phyloP scores from a whole-genome alignment of 2,113 vertebrate species.

The Progne subis region DNA sequence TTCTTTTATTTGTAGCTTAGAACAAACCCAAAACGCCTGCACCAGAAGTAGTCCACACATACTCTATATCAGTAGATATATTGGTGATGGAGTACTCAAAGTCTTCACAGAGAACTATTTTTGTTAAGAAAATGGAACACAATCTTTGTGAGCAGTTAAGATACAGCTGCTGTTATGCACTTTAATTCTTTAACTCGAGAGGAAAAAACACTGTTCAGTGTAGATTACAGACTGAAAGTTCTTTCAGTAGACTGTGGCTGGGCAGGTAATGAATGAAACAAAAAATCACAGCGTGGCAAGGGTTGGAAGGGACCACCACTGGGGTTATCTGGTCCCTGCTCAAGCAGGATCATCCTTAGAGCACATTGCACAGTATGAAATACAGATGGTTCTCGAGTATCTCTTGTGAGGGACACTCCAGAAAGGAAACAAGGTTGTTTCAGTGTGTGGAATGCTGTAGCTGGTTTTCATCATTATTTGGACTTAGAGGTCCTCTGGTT shows the following conservation, averaged over 20 bases:
- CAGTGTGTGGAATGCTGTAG: background rate
- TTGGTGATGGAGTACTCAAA: background rate
- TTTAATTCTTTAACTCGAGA: background rate
- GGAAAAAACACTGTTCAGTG: background rate
- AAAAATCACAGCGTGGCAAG: background rate
- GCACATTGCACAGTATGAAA: background rate
- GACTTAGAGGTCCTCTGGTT: background rate
- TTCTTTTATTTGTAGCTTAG: background rate
- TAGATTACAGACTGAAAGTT: background rate
- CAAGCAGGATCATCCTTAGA: background rate
- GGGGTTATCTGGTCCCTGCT: background rate
- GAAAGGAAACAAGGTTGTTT: background rate
- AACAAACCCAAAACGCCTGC: background rate
- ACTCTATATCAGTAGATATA: background rate
- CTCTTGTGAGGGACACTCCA: background rate
- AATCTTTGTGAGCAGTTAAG: background rate
- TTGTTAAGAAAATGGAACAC: background rate
- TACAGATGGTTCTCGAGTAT: background rate
- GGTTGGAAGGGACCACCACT: background rate
- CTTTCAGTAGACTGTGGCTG: background rate
- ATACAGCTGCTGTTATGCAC: background rate
- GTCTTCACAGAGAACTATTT: background rate
- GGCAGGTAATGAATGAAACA: background rate
- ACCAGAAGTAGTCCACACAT: background rate
- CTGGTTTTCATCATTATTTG: background rate